These are phyloP conservation scores for Castor canadensis DNA, from an alignment of 2,113 vertebrate species.

Conservation along the genomic window DNA sequence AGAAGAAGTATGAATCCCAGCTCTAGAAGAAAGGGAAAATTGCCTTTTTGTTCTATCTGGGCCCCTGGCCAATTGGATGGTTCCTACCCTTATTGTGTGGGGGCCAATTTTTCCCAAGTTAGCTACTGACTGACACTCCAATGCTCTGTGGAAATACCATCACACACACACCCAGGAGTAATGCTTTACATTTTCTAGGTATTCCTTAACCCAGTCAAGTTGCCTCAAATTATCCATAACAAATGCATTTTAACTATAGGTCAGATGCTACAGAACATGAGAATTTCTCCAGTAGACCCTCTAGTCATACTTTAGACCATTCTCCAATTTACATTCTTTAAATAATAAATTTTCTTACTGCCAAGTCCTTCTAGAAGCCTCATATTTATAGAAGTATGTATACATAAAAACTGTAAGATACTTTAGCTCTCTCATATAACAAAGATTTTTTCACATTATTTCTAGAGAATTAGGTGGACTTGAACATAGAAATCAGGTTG, in stretches of 20 bases:
- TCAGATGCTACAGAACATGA: neutral
- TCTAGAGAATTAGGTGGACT: neutral
- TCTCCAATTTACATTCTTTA: conserved; percentile 1
- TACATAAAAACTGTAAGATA: neutral
- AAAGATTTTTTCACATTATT: neutral
- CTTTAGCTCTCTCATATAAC: neutral
- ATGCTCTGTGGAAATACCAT: too few species aligned
- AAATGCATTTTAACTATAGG: neutral
- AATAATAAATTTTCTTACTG: neutral
- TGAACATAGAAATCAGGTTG: neutral
- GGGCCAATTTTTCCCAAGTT: neutral
- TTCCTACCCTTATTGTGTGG: neutral
- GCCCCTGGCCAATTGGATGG: neutral
- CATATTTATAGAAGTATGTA: neutral
- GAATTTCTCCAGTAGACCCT: neutral
- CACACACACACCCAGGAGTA: neutral
- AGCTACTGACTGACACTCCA: neutral
- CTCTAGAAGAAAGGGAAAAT: too few species aligned
- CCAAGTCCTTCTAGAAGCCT: neutral
- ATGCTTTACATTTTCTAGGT: neutral
- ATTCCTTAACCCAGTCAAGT: neutral
- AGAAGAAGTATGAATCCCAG: neutral
- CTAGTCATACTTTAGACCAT: neutral
- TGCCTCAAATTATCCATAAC: neutral
- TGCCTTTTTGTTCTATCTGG: neutral